A percentile compares a stretch with the other conserved stretches of the same genome.
phyloP scores from a whole-genome alignment of 2,113 vertebrate genomes.

The Centropus bengalensis region DNA sequence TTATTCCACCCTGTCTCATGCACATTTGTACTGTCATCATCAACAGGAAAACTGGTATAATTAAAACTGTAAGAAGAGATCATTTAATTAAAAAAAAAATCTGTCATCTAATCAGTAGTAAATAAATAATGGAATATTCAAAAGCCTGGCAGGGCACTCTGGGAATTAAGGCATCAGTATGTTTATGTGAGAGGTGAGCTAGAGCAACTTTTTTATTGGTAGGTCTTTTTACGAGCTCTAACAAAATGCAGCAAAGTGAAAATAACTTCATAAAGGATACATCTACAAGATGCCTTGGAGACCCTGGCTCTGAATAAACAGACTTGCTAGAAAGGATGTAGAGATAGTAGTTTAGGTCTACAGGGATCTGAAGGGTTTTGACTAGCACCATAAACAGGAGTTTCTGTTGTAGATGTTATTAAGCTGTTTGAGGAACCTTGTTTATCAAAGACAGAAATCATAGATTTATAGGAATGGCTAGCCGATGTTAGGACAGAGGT shows the following conservation, averaged over 20 bases:
- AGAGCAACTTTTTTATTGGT: neutral
- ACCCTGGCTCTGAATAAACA: neutral
- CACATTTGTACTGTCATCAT: neutral
- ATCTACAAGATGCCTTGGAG: neutral
- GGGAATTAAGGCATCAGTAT: neutral
- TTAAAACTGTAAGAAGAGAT: neutral
- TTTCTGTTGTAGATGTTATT: conserved; percentile 1
- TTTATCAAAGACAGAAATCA: conserved; percentile 37
- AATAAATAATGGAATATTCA: conserved; percentile 9
- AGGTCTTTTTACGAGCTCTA: neutral
- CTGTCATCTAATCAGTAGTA: neutral
- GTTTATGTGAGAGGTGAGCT: neutral
- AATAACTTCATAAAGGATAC: conserved; percentile 6
- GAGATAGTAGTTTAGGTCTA: neutral
- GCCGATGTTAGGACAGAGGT: neutral
- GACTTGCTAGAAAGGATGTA: neutral
- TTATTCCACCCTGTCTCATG: neutral
- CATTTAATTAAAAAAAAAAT: neutral
- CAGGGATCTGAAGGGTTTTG: conserved; percentile 1
- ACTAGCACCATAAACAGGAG: conserved; percentile 39
- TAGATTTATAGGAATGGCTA: neutral
- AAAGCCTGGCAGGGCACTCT: neutral
- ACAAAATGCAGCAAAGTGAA: conserved; percentile 30
- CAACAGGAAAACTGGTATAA: neutral
- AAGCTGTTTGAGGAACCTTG: neutral